Evolutionary conservation across 2,888 invertebrate genomes (phyloP).

Genomic region (Copidosoma aretas): DNA sequence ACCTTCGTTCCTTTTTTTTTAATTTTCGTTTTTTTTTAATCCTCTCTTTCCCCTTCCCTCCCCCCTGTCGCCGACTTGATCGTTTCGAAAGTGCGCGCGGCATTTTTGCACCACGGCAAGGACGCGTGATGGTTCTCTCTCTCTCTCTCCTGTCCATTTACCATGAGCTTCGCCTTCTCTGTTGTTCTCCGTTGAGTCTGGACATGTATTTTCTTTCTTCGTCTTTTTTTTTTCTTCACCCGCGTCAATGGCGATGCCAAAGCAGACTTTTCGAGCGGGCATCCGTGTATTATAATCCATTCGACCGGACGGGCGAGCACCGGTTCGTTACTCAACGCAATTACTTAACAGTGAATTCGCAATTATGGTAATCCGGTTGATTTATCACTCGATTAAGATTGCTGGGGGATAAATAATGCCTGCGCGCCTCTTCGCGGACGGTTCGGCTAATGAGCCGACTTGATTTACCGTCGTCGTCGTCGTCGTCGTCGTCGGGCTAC

Average conservation of each 20-base stretch:
- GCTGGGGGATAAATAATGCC: too few relatives aligned
- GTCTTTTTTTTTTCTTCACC: neutral
- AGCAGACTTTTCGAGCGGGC: too few relatives aligned
- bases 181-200: neutral
- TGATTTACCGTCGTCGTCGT: too few relatives aligned
- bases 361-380: slow-evolving; percentile 2
- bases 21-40: neutral
- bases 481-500: too few relatives aligned
- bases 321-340: neutral
- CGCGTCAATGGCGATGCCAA: too few relatives aligned
- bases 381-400: neutral
- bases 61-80: neutral
- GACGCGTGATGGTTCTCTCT: slow-evolving; percentile 3
- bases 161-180: neutral
- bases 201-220: neutral
- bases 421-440: too few relatives aligned
- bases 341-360: slow-evolving; percentile 9
- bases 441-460: too few relatives aligned
- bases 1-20: neutral
- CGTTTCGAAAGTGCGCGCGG: slow-evolving; percentile 10
- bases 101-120: slow-evolving; percentile 3
- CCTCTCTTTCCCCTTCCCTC: slow-evolving; percentile 3
- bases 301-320: neutral
- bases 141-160: neutral
- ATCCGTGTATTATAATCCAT: too few relatives aligned